These are phyloP conservation scores for Megathymus violae DNA, from an alignment of 1,140 invertebrate species.

Conservation along the genomic window DNA sequence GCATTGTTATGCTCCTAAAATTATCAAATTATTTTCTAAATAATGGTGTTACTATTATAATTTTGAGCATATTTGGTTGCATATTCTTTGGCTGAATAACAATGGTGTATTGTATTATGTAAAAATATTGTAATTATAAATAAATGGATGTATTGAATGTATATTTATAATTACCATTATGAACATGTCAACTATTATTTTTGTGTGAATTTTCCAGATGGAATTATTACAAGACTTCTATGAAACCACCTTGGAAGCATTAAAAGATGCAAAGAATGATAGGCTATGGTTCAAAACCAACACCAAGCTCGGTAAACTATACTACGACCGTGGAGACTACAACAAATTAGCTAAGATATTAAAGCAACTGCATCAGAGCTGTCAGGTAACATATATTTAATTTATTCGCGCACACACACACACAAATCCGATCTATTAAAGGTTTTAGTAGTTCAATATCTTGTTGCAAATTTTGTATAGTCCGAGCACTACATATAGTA, in stretches of 20 bases:
- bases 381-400: constrained; percentile 87
- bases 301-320: constrained; percentile 99
- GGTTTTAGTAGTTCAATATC: too few relatives aligned
- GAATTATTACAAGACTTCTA: constrained; percentile 99
- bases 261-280: constrained; percentile 99
- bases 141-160: too few relatives aligned
- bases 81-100: not conserved
- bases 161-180: too few relatives aligned
- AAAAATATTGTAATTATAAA: too few relatives aligned
- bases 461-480: too few relatives aligned
- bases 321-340: constrained; percentile 98
- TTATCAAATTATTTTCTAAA: too few relatives aligned
- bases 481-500: too few relatives aligned
- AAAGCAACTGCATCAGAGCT: constrained; percentile 98
- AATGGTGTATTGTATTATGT: too few relatives aligned
- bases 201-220: constrained; percentile 90
- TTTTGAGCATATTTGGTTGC: not conserved
- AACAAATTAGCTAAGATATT: constrained; percentile 97
- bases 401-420: too few relatives aligned
- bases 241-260: constrained; percentile 98
- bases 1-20: too few relatives aligned
- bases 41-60: not conserved
- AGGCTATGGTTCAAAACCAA: constrained; percentile 99
- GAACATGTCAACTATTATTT: too few relatives aligned
- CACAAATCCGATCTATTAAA: too few relatives aligned